Percentiles rank a stretch among this genome's conserved stretches.
Evolutionary conservation across 2,113 vertebrate species (phyloP).

Genomic region (Trinectes maculatus): DNA sequence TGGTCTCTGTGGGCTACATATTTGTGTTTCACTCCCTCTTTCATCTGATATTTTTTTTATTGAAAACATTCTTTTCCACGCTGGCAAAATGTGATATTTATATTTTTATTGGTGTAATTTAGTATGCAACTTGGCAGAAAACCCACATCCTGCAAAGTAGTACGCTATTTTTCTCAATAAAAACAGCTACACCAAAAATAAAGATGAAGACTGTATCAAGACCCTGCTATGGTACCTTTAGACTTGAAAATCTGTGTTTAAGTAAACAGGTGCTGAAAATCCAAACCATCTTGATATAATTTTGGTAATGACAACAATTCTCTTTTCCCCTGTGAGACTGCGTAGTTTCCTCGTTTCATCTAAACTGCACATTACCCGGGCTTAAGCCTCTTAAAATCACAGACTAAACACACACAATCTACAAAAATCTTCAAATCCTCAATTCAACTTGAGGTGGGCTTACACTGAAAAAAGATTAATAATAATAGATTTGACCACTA

Average conservation of each 20-base stretch:
- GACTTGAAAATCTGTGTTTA: not conserved
- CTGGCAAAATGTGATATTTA: conserved; percentile 11
- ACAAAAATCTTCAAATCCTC: not conserved
- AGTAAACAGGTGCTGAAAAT: not conserved
- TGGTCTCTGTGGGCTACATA: not conserved
- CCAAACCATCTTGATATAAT: conserved; percentile 8
- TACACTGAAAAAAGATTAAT: not conserved
- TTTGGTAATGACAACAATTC: not conserved
- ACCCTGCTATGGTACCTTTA: too few species aligned
- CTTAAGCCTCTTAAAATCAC: not conserved
- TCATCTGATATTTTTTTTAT: not conserved
- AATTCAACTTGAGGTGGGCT: not conserved
- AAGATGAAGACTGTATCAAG: conserved; percentile 4
- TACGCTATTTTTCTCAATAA: conserved; percentile 24
- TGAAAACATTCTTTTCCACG: conserved; percentile 8
- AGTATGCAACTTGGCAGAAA: conserved; percentile 19
- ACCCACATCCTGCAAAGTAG: conserved; percentile 8
- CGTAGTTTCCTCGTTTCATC: not conserved
- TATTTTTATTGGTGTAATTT: conserved; percentile 1
- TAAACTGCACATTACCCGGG: not conserved
- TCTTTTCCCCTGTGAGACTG: not conserved
- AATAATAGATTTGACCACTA: not conserved
- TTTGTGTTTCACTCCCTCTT: not conserved
- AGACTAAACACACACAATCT: not conserved
- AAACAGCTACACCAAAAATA: conserved; percentile 37